Base-by-base conservation (phyloP, 1,140 invertebrate species). In the Cheumatopsyche charites region DNA sequence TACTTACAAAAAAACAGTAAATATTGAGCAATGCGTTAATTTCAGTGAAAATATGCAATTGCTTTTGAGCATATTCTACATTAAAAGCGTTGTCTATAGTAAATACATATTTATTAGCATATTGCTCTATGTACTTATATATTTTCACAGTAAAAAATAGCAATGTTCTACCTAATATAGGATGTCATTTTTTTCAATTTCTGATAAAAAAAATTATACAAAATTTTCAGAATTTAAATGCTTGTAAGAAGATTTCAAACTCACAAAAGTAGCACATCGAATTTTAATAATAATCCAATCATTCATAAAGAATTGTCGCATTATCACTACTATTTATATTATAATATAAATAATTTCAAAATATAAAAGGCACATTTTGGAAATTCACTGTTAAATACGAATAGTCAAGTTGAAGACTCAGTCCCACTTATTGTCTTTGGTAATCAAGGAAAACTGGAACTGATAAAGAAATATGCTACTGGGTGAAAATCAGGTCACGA, bases 401-500 rank as follows among this genome's bases (percentile, higher is more conserved):
- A 49, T 49, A 4, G 47, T 21, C 47, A 13, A 49, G n/a, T 49
- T 13, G 47, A 21, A 4, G 29, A 36, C 13, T 21, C 19, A 49
- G 13, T 49, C 13, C 13, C 47, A n/a, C 47, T 49, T 5, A 49
- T 21, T 49, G 19, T 21, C 13, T 21, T 21, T 13, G 13, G 3
- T 15, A 49, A 49, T 5, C 29, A 36, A 36, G 9, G 3, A 36
- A 36, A 36, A 9, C 29, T 36, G 29, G 9, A 36, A 36, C n/a
- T n/a, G n/a, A 36, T 36, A 36, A 36, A 36, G 3, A 9, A 36
- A 36, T n/a, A n/a, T n/a, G n/a, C n/a, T n/a, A n/a, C n/a, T n/a
- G n/a, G n/a, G n/a, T n/a, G n/a, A 36, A 36, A 36, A 17, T 42
- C 21, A 49, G 42, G 83, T 83, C 82, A 83, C 81, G 83, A 83